These are phyloP conservation scores for Polietes domitor DNA, from an alignment of 2,888 invertebrate species.

Conservation along the genomic window DNA sequence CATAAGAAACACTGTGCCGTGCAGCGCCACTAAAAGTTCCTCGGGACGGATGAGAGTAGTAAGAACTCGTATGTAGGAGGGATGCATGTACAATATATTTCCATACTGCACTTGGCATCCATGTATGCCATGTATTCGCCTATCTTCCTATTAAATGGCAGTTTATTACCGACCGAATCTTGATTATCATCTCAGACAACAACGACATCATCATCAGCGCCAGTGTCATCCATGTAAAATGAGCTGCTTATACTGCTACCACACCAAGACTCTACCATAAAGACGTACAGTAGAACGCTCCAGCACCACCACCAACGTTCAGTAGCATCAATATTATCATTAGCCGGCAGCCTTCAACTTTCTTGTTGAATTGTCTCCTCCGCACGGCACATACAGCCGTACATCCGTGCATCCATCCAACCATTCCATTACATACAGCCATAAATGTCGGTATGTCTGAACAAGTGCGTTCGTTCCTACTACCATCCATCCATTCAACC, in stretches of 20 bases:
- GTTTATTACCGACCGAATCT: slow-evolving; percentile 44
- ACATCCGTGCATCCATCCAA: background rate
- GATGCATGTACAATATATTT: background rate
- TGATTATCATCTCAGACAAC: slow-evolving; percentile 31
- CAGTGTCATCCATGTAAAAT: slow-evolving; percentile 20
- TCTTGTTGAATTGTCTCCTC: slow-evolving; percentile 46
- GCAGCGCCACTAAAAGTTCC: background rate
- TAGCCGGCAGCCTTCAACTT: slow-evolving; percentile 56
- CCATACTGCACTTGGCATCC: background rate
- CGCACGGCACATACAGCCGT: background rate
- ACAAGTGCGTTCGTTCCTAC: background rate
- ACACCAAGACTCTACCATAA: background rate
- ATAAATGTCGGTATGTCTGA: background rate
- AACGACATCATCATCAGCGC: slow-evolving; percentile 39
- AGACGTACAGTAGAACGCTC: background rate
- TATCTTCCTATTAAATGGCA: slow-evolving; percentile 56
- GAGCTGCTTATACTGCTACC: background rate
- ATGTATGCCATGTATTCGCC: slow-evolving; percentile 17
- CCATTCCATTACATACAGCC: background rate
- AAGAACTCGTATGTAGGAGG: slow-evolving; percentile 3
- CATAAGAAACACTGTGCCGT: too few species aligned
- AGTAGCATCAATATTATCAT: slow-evolving; percentile 33
- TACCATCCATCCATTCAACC: background rate
- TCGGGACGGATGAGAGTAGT: background rate
- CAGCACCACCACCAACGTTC: background rate